Percentiles rank a stretch among this genome's conserved stretches.
phyloP scores from a whole-genome alignment of 2,888 invertebrate genomes.

The Rhingia rostrata region DNA sequence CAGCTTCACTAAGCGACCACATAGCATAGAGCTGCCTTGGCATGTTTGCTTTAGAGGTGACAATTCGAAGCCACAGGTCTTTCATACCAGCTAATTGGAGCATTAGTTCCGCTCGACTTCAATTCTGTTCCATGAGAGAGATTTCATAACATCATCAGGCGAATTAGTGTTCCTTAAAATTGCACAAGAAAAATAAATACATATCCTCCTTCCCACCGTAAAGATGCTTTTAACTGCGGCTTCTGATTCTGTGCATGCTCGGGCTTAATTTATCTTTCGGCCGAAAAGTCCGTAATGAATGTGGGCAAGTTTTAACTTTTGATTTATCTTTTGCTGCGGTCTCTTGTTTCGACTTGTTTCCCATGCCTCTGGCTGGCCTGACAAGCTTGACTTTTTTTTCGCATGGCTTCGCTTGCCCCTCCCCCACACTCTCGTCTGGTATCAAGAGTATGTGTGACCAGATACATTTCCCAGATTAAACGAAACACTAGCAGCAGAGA shows the following conservation, averaged over 20 bases:
- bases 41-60: conserved; percentile 33
- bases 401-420: conserved; percentile 41
- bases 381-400: conserved; percentile 53
- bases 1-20: not conserved
- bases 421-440: not conserved
- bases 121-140: not conserved
- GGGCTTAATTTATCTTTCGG: conserved; percentile 27
- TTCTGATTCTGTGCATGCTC: conserved; percentile 19
- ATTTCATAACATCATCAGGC: conserved; percentile 3
- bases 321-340: conserved; percentile 65
- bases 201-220: not conserved
- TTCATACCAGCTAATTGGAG: conserved; percentile 22
- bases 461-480: conserved; percentile 73
- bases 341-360: conserved; percentile 36
- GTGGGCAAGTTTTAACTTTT: conserved; percentile 62
- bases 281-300: conserved; percentile 52
- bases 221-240: not conserved
- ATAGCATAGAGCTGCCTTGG: conserved; percentile 6
- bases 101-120: conserved; percentile 32
- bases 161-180: not conserved
- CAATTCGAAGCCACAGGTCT: conserved; percentile 40
- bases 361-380: conserved; percentile 3
- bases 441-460: conserved; percentile 61
- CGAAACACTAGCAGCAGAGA: conserved; percentile 36
- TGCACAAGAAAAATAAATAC: not conserved